Evolutionary conservation across 2,888 invertebrate genomes (phyloP).

Genomic region (Craniophora ligustri): DNA sequence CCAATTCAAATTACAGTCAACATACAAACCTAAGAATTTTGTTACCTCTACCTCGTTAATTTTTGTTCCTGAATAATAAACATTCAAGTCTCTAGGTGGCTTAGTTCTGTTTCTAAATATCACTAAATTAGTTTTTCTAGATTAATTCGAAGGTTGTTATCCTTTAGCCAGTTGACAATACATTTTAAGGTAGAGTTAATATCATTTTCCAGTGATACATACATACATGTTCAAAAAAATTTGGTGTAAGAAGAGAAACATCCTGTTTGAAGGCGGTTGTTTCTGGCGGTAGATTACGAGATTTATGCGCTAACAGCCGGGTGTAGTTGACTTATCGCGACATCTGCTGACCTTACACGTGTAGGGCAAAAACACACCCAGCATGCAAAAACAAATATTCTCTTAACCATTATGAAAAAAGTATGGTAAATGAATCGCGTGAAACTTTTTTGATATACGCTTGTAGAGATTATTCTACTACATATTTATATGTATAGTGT

Average conservation of each 20-base stretch:
- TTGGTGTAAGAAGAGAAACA: too few species aligned
- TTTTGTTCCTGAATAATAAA: background rate
- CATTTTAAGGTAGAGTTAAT: background rate
- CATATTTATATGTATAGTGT: too few species aligned
- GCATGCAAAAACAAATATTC: conserved; percentile 13
- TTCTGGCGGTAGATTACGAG: conserved; percentile 68
- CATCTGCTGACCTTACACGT: conserved; percentile 71
- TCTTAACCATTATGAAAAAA: too few species aligned
- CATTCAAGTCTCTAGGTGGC: background rate
- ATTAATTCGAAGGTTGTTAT: background rate
- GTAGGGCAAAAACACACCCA: conserved; percentile 40
- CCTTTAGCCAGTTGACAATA: background rate
- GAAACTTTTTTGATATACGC: too few species aligned
- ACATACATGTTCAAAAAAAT: too few species aligned
- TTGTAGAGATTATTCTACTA: too few species aligned
- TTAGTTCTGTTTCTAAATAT: background rate
- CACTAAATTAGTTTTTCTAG: background rate
- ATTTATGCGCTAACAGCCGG: conserved; percentile 74
- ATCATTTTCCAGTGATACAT: background rate
- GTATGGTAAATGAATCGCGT: too few species aligned
- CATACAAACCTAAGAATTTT: background rate
- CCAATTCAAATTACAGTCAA: background rate
- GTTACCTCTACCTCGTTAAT: background rate
- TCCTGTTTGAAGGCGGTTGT: conserved; percentile 62
- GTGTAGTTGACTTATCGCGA: conserved; percentile 60